A percentile compares a stretch with the other conserved stretches of the same genome.
phyloP scores from a whole-genome alignment of 2,113 vertebrate genomes.

The Podocnemis expansa region DNA sequence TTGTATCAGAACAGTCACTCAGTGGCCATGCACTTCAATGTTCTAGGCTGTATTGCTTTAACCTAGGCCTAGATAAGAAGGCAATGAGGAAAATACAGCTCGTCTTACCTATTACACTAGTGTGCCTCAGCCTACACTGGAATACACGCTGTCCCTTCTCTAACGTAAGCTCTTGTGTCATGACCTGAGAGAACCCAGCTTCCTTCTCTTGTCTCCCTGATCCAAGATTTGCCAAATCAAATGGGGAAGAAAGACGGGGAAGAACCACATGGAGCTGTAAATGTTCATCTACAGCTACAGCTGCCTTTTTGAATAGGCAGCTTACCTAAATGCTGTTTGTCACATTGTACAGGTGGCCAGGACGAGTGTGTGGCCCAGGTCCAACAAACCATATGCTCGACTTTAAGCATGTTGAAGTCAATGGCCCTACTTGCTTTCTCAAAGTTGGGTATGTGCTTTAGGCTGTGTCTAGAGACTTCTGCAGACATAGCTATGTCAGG shows the following conservation, averaged over 20 bases:
- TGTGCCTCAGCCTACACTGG: neutral
- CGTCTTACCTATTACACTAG: rapidly evolving
- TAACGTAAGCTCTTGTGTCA: neutral
- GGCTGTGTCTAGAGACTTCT: neutral
- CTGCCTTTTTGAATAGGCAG: neutral
- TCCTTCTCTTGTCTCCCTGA: neutral
- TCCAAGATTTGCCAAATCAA: neutral
- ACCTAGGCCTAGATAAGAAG: neutral
- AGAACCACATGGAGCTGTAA: neutral
- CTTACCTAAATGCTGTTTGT: neutral
- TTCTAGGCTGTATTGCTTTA: neutral
- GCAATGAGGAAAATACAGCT: slow-evolving; percentile 10
- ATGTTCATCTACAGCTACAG: neutral
- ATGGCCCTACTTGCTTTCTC: neutral
- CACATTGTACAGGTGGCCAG: neutral
- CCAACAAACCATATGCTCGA: neutral
- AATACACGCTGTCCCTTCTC: neutral
- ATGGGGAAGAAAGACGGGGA: neutral
- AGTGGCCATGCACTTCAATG: neutral
- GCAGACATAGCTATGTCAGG: neutral
- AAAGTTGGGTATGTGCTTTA: neutral
- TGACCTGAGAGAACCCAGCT: neutral
- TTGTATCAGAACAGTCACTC: neutral
- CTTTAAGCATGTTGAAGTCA: neutral
- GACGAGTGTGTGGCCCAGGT: rapidly evolving